Conservation (phyloP, 2,888 invertebrate species). For the Scaptomyza caliginosa region DNA sequence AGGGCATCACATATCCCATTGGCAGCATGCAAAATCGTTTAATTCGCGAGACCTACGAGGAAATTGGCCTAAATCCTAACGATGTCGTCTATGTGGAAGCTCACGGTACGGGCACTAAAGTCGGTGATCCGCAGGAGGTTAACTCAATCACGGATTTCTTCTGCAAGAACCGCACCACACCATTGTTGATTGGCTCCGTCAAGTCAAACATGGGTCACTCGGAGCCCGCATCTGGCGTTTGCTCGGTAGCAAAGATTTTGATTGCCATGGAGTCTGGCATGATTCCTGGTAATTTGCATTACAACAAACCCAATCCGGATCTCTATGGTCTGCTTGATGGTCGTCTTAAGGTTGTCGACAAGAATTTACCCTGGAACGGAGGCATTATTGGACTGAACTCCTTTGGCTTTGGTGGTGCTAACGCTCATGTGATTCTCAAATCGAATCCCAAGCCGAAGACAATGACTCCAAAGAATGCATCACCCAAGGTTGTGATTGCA, state of each 20-base stretch:
- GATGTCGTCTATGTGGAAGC: conserved; percentile 97
- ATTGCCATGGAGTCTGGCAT: conserved; percentile 96
- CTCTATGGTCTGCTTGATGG: conserved; percentile 96
- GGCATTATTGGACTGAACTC: conserved; percentile 97
- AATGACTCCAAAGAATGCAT: conserved; percentile 85
- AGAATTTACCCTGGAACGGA: conserved; percentile 93
- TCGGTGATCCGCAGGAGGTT: conserved; percentile 99
- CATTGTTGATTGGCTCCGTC: conserved; percentile 96
- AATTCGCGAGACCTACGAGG: conserved; percentile 94
- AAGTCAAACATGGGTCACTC: conserved; percentile 99
- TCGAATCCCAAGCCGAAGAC: conserved; percentile 90
- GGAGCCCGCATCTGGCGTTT: conserved; percentile 96
- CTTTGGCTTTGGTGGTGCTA: conserved; percentile 99
- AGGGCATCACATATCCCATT: conserved; percentile 94
- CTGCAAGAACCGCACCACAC: conserved; percentile 91
- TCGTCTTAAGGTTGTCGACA: conserved; percentile 93
- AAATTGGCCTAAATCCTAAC: conserved; percentile 91
- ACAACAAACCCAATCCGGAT: conserved; percentile 92
- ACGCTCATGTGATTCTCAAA: conserved; percentile 94
- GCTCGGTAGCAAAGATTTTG: conserved; percentile 95
- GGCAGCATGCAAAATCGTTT: conserved; percentile 92
- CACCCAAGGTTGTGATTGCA: conserved; percentile 89
- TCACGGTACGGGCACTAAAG: conserved; percentile 99
- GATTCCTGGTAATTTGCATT: conserved; percentile 97
- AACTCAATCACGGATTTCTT: conserved; percentile 97